Percentiles rank a stretch among this genome's conserved stretches.
Evolutionary conservation across 2,888 invertebrate species (phyloP).

Genomic region (Orchesellides sinensis): DNA sequence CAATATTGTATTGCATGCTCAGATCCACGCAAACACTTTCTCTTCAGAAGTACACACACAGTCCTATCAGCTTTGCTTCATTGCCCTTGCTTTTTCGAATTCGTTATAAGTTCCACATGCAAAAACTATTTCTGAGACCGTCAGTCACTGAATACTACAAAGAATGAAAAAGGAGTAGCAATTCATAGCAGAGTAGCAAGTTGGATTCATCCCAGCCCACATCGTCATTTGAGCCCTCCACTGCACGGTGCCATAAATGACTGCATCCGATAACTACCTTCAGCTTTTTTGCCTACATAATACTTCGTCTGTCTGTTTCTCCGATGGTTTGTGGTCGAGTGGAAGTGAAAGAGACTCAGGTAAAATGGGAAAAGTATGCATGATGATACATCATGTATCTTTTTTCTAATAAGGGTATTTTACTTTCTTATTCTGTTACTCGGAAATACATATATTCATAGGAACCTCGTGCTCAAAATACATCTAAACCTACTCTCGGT

Average conservation of each 20-base stretch:
- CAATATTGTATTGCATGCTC: constrained; percentile 22
- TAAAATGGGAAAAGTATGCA: background rate
- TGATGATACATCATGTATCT: background rate
- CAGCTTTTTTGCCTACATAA: background rate
- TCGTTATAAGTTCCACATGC: background rate
- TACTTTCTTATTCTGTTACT: too few species aligned
- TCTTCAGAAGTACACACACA: background rate
- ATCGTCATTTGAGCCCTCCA: background rate
- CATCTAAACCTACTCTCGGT: too few species aligned
- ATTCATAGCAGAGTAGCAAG: too few species aligned
- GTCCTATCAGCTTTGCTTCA: constrained; percentile 25
- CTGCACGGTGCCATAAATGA: background rate
- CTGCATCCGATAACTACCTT: background rate
- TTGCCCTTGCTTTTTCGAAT: background rate
- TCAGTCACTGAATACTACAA: too few species aligned
- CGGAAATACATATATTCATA: too few species aligned
- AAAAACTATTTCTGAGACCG: background rate
- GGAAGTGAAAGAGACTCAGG: background rate
- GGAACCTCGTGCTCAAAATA: too few species aligned
- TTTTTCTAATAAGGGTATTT: background rate
- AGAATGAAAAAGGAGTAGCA: too few species aligned
- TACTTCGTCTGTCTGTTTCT: too few species aligned
- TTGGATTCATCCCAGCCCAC: background rate
- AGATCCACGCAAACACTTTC: background rate
- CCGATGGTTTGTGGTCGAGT: background rate